Conservation (phyloP, 92 coral and sea anemone species). For the Isaurus tuberculatus region DNA sequence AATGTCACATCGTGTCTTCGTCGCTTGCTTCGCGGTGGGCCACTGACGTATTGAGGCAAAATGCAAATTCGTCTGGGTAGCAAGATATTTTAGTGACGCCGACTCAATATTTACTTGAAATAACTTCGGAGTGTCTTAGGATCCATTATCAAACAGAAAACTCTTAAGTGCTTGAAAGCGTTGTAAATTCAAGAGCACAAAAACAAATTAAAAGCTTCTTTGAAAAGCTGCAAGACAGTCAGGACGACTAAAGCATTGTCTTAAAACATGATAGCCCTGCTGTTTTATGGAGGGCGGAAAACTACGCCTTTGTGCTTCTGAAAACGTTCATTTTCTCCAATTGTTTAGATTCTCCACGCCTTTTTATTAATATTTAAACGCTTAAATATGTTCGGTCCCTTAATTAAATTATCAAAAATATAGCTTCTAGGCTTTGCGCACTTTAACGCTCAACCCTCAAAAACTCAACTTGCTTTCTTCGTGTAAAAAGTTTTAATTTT, state of each 20-base stretch:
- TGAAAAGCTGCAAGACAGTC: constrained; percentile 40
- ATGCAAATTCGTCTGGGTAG: constrained; percentile 32
- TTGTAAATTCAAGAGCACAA: constrained; percentile 39
- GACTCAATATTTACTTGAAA: constrained; percentile 33
- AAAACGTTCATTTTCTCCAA: constrained; percentile 12
- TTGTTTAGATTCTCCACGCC: not conserved
- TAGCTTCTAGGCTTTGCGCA: not conserved
- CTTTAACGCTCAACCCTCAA: not conserved
- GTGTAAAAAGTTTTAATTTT: constrained; percentile 10
- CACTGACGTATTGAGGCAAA: constrained; percentile 26
- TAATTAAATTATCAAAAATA: not conserved
- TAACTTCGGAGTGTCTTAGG: constrained; percentile 6
- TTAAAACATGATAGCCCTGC: constrained; percentile 26
- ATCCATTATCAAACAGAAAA: constrained; percentile 26
- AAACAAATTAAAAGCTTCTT: constrained; percentile 11
- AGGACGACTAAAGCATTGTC: constrained; percentile 33
- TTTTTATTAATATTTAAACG: not conserved
- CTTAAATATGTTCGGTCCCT: not conserved
- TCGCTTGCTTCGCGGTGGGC: constrained; percentile 43
- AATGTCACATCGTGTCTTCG: constrained; percentile 18
- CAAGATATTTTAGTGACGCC: constrained; percentile 22
- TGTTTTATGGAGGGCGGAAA: constrained; percentile 30
- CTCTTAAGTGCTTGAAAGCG: constrained; percentile 49
- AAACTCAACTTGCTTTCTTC: constrained; percentile 2
- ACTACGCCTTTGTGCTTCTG: not conserved